A percentile compares a stretch with the other conserved stretches of the same genome.
Conservation (phyloP, 2,113 vertebrate genomes). For the Greenwoodochromis staneri region DNA sequence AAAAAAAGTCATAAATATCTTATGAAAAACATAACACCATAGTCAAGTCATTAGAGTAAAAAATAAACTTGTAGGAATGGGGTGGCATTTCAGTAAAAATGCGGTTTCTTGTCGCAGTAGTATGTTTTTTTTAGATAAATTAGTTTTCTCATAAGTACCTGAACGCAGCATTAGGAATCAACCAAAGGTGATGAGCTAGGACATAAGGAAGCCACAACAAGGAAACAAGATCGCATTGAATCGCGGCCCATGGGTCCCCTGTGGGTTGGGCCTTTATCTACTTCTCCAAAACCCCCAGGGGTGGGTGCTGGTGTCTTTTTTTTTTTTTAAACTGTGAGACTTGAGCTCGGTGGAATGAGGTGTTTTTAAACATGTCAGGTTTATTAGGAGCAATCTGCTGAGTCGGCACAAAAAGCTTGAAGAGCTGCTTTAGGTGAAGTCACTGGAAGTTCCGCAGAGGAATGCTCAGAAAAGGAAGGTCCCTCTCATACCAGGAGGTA, state of each 20-base stretch:
- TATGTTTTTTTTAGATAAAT: not conserved
- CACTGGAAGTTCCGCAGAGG: not conserved
- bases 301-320: not conserved
- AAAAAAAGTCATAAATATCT: not conserved
- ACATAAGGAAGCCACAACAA: not conserved
- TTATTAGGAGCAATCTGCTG: not conserved
- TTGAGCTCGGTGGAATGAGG: not conserved
- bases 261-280: not conserved
- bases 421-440: not conserved
- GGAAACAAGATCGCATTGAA: not conserved
- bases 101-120: not conserved
- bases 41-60: not conserved
- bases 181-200: not conserved
- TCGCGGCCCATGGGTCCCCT: not conserved
- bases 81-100: not conserved
- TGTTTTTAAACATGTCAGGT: not conserved
- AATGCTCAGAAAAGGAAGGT: constrained; percentile 75
- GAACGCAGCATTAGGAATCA: constrained; percentile 1
- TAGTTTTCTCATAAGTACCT: not conserved
- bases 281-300: not conserved
- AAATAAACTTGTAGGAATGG: not conserved
- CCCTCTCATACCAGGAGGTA: constrained; percentile 84
- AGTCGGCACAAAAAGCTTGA: not conserved
- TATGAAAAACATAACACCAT: not conserved
- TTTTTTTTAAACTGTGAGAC: not conserved